Evolutionary conservation across 1,140 invertebrate species (phyloP).

Genomic region (Anagrus nilaparvatae): DNA sequence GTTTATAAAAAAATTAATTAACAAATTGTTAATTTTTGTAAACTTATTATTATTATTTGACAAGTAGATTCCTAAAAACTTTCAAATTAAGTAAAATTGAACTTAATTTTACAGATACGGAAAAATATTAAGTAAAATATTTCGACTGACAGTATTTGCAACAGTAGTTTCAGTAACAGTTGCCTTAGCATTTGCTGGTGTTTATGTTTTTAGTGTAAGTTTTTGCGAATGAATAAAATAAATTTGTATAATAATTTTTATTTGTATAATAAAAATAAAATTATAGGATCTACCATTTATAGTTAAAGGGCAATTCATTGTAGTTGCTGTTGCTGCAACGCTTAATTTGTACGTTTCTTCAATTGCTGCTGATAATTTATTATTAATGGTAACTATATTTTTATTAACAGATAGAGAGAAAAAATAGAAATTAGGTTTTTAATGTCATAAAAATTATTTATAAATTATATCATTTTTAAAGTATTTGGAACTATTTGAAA

Average conservation of each 20-base stretch:
- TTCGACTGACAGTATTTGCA: conserved; percentile 12
- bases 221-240: not conserved
- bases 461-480: no score
- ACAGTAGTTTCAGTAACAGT: conserved; percentile 14
- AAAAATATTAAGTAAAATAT: not conserved
- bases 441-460: no score
- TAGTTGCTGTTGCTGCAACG: conserved; percentile 5
- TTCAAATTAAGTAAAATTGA: no score
- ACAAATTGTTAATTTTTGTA: no score
- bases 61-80: no score
- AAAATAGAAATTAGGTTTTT: no score
- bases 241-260: not conserved
- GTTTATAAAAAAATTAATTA: no score
- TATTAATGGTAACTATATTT: conserved; percentile 5
- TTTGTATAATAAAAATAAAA: not conserved
- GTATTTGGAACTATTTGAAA: no score
- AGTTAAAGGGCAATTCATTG: conserved; percentile 10
- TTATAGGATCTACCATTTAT: conserved; percentile 5
- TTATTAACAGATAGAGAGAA: not conserved
- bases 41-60: no score
- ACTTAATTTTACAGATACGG: conserved; percentile 18
- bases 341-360: conserved; percentile 3
- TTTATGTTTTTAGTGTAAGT: conserved; percentile 23
- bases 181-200: conserved; percentile 19
- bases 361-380: conserved; percentile 9